phyloP scores from a whole-genome alignment of 2,888 invertebrate genomes.

The Eupithecia tripunctaria region DNA sequence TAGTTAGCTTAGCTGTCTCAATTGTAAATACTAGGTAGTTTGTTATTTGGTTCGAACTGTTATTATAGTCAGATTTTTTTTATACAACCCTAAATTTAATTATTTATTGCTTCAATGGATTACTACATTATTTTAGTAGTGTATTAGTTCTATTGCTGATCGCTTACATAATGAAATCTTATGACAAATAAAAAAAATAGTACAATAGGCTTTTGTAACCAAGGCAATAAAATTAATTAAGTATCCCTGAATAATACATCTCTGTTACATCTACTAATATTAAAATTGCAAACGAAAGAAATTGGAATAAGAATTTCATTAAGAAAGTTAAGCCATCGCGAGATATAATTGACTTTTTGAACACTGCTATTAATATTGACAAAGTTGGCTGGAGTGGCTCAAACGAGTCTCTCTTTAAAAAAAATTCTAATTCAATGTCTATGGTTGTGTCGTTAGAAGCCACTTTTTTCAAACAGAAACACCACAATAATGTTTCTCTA shows the following conservation, averaged over 20 bases:
- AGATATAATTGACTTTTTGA: constrained; percentile 47
- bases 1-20: too few relatives aligned
- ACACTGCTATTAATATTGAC: constrained; percentile 30
- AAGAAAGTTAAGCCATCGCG: constrained; percentile 33
- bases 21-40: too few relatives aligned
- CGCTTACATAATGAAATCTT: background rate
- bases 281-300: constrained; percentile 33
- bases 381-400: constrained; percentile 23
- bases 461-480: too few relatives aligned
- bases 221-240: background rate
- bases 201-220: background rate
- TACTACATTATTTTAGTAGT: too few relatives aligned
- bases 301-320: constrained; percentile 35
- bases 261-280: constrained; percentile 8
- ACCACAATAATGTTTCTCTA: too few relatives aligned
- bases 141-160: background rate
- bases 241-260: background rate
- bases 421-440: background rate
- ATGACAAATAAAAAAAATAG: background rate
- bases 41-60: too few relatives aligned
- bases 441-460: too few relatives aligned
- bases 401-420: background rate
- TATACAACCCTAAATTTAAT: too few relatives aligned
- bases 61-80: too few relatives aligned
- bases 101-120: too few relatives aligned